Evolutionary conservation across 2,113 vertebrate species (phyloP).

Genomic region (Crypturellus undulatus): DNA sequence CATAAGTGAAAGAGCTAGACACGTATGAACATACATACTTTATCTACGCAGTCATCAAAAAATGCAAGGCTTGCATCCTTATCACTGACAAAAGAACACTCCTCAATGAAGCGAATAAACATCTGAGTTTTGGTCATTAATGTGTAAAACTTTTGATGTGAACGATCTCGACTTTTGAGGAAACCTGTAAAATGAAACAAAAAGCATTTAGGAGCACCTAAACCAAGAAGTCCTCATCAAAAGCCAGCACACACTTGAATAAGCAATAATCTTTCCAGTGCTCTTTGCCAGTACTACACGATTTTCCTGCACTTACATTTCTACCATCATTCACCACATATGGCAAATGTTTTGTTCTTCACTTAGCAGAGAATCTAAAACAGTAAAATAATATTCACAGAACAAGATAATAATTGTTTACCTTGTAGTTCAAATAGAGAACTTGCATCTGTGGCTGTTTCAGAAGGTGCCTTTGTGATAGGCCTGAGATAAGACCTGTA

Average conservation of each 20-base stretch:
- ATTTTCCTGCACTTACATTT: not conserved
- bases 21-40: constrained; percentile 83
- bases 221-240: not conserved
- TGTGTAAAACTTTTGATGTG: constrained; percentile 97
- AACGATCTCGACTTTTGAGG: constrained; percentile 94
- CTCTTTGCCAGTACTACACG: not conserved
- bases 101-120: constrained; percentile 99
- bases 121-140: constrained; percentile 99
- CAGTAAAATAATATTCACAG: not conserved
- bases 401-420: constrained; percentile 51
- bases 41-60: constrained; percentile 98
- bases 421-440: constrained; percentile 97
- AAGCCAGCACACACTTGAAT: not conserved
- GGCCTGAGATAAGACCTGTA: constrained; percentile 94
- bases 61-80: constrained; percentile 97
- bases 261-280: not conserved
- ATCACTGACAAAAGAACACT: constrained; percentile 98
- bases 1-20: not conserved
- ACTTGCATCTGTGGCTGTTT: constrained; percentile 95
- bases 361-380: not conserved
- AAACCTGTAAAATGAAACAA: constrained; percentile 83
- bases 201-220: not conserved
- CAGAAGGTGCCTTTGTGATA: constrained; percentile 96
- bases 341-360: not conserved
- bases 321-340: not conserved